These are phyloP conservation scores for Pecten maximus DNA, from an alignment of 2,888 invertebrate species.

Conservation along the genomic window DNA sequence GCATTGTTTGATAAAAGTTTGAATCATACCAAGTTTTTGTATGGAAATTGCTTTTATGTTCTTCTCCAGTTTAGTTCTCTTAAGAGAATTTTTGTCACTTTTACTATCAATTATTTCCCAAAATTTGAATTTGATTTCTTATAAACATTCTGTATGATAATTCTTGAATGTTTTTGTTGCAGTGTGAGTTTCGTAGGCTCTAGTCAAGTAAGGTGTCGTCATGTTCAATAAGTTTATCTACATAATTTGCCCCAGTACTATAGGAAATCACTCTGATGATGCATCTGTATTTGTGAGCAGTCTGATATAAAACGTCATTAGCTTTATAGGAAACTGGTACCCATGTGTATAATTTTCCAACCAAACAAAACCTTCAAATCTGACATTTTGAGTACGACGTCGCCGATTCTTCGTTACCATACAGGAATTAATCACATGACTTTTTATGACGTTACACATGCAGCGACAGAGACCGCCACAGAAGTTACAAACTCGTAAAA, in stretches of 20 bases:
- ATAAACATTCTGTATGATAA: constrained; percentile 28
- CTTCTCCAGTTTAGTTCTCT: neutral
- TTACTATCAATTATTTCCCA: constrained; percentile 24
- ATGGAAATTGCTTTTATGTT: constrained; percentile 23
- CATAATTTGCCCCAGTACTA: neutral
- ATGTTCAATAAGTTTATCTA: constrained; percentile 17
- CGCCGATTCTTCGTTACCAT: neutral
- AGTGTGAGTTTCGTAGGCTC: neutral
- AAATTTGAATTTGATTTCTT: constrained; percentile 23
- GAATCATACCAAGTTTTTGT: constrained; percentile 24
- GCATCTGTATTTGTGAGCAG: neutral
- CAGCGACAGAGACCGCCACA: neutral
- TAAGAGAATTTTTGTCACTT: constrained; percentile 2
- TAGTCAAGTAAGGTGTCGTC: neutral
- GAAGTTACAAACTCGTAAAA: constrained; percentile 35
- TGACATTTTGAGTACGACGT: constrained; percentile 5
- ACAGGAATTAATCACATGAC: constrained; percentile 5
- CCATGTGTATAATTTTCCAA: neutral
- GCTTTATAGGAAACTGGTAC: neutral
- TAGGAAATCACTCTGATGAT: neutral
- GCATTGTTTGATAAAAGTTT: constrained; percentile 26
- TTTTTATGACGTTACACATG: constrained; percentile 20
- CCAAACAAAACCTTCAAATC: constrained; percentile 24
- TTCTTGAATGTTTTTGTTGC: constrained; percentile 10
- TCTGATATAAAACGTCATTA: constrained; percentile 21